Evolutionary conservation across 2,113 vertebrate species (phyloP).

Genomic region (Typhlomys cinereus): DNA sequence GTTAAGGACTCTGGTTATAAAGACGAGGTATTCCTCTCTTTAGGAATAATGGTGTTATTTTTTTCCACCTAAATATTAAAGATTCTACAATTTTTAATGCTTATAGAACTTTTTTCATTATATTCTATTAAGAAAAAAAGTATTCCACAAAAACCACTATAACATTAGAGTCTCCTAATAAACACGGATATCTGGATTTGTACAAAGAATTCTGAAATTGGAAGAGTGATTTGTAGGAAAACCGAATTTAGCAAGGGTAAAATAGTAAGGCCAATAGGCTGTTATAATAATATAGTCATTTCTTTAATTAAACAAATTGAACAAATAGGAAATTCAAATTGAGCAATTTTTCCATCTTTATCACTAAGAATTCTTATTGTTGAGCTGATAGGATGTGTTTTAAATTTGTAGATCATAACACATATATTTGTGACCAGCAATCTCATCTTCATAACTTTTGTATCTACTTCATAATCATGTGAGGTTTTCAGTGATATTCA

Average conservation of each 20-base stretch:
- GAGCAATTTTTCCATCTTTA: not conserved
- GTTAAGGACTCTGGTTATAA: slow-evolving; percentile 12
- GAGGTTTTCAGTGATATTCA: slow-evolving; percentile 35
- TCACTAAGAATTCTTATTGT: slow-evolving; percentile 44
- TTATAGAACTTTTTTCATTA: slow-evolving; percentile 43
- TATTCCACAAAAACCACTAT: slow-evolving; percentile 9
- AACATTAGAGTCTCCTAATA: slow-evolving; percentile 25
- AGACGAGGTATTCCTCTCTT: not conserved
- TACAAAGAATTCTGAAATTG: not conserved
- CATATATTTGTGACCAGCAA: slow-evolving; percentile 1
- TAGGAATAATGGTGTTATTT: not conserved
- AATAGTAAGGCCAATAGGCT: slow-evolving; percentile 10
- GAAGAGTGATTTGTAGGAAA: slow-evolving; percentile 19
- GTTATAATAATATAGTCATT: slow-evolving; percentile 38
- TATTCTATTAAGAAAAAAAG: slow-evolving; percentile 26
- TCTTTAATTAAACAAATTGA: slow-evolving; percentile 50
- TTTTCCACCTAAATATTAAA: not conserved
- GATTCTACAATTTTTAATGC: slow-evolving; percentile 27
- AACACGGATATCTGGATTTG: not conserved
- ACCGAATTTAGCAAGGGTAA: slow-evolving; percentile 25
- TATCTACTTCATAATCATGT: slow-evolving; percentile 29
- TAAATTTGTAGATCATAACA: slow-evolving; percentile 52
- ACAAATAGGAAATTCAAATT: slow-evolving; percentile 8
- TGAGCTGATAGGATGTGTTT: slow-evolving; percentile 50
- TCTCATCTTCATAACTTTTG: not conserved